Percentiles rank a stretch among this genome's conserved stretches.
Conservation (phyloP, 2,797 vertebrate genomes). For the Tadarida brasiliensis region DNA sequence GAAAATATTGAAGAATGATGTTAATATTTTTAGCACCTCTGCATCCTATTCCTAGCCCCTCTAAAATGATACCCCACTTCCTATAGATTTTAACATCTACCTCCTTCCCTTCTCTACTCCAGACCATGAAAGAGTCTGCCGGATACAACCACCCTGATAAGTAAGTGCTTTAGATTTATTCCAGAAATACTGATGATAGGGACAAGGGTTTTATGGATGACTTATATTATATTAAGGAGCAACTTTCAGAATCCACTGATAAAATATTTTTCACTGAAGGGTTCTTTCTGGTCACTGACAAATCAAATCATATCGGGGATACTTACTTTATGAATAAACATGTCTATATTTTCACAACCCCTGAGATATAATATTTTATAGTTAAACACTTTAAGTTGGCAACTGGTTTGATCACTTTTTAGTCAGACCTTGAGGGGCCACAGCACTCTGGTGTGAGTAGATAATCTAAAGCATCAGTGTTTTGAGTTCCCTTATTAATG, state of each 20-base stretch:
- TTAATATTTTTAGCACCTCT: not conserved
- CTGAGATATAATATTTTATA: constrained; percentile 4
- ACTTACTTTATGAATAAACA: constrained; percentile 34
- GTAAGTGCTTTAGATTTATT: not conserved
- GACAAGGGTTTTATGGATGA: not conserved
- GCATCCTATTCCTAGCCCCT: not conserved
- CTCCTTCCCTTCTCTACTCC: not conserved
- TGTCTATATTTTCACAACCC: not conserved
- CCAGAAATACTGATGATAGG: not conserved
- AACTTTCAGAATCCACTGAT: constrained; percentile 15
- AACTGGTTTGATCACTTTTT: not conserved
- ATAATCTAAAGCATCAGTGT: not conserved
- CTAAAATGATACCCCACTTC: not conserved
- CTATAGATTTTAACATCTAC: not conserved
- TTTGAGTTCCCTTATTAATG: constrained; percentile 1
- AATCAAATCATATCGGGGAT: not conserved
- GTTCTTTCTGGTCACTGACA: not conserved
- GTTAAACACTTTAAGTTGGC: not conserved
- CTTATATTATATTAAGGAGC: not conserved
- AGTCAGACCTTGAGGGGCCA: not conserved
- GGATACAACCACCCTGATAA: not conserved
- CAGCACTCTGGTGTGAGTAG: not conserved
- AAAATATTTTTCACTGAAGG: constrained; percentile 8
- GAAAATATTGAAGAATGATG: not conserved
- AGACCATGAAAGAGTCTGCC: not conserved